Percentiles rank a stretch among this genome's conserved stretches.
Conservation (phyloP, 2,113 vertebrate species). For the Maccullochella peelii region DNA sequence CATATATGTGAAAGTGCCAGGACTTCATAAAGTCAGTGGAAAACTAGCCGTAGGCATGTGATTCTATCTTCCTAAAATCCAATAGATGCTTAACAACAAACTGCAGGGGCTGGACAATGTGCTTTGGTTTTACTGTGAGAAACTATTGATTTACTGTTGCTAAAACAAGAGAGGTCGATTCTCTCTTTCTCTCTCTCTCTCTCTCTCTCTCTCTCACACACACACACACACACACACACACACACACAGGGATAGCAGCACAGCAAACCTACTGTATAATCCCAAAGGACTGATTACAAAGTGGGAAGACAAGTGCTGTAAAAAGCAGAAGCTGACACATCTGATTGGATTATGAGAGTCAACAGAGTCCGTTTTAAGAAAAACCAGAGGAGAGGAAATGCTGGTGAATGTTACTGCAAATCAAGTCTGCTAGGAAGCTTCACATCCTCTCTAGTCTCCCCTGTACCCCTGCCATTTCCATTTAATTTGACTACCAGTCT, state of each 20-base stretch:
- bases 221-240: not conserved
- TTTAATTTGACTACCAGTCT: too few relatives aligned
- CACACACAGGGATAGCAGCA: not conserved
- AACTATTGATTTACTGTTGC: constrained; percentile 69
- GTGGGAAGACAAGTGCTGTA: not conserved
- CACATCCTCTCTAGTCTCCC: constrained; percentile 6
- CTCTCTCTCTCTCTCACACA: not conserved
- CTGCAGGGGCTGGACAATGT: constrained; percentile 14
- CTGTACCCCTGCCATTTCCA: too few relatives aligned
- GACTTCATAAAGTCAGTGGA: constrained; percentile 12
- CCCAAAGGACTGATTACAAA: constrained; percentile 24
- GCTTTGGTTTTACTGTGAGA: constrained; percentile 52
- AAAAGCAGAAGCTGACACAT: not conserved
- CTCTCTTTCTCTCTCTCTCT: not conserved
- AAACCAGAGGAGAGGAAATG: not conserved
- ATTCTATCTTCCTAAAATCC: not conserved
- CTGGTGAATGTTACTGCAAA: not conserved
- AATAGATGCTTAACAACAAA: constrained; percentile 16
- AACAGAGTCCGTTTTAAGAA: not conserved
- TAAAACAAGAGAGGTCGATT: constrained; percentile 64
- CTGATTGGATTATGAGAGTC: not conserved
- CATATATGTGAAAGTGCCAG: constrained; percentile 10
- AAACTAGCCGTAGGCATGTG: not conserved
- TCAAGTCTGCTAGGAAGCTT: not conserved
- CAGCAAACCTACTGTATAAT: not conserved